Evolutionary conservation across 2,797 vertebrate genomes (phyloP), one percentile per base, ranked within the genome.

Genomic region (Petrocephalus schoutedeni): DNA sequence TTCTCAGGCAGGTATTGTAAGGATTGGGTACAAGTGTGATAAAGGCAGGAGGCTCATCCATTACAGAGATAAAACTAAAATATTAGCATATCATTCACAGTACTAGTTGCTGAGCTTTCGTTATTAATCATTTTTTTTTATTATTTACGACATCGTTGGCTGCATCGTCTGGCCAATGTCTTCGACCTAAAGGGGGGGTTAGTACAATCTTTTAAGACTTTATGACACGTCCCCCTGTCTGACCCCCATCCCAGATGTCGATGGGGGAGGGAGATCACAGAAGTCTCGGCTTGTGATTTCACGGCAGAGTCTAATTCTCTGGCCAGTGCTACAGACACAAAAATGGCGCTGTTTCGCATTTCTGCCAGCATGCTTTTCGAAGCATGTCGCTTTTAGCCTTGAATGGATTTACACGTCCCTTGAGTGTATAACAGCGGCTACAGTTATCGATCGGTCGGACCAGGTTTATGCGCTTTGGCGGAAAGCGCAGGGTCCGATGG

Each of bases 21-120:
- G 45, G 90, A 92, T 93, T 93, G 90, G 90, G 93, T 91, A 92
- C 91, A 91, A 93, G 88, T 90, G 89, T 92, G 92, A 91, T 87
- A 88, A 88, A 93, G 92, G 91, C 88, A 88, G 89, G 89, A 93
- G 61, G 87, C 88, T 91, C 88, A 84, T 89, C 89, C 89, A 86
- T 89, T 88, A 89, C 89, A 88, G 87, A 92, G 93, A 94, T 92
- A 93, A 94, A 93, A 93, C 91, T 93, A 94, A 93, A 93, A 91
- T 77, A 80, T 92, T 92, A 89, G 87, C 91, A 93, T 92, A 90
- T 93, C 94, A 94, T 90, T 91, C 91, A 93, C 94, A 93, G 93
- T 91, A 92, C 89, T 88, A 89, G 91, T 90, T 92, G 88, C 86
- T 71, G 87, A 92, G 91, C 88, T 86, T 87, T 87, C 89, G 67